Conservation (phyloP, 2,113 vertebrate genomes). For the Glaucomys volans region DNA sequence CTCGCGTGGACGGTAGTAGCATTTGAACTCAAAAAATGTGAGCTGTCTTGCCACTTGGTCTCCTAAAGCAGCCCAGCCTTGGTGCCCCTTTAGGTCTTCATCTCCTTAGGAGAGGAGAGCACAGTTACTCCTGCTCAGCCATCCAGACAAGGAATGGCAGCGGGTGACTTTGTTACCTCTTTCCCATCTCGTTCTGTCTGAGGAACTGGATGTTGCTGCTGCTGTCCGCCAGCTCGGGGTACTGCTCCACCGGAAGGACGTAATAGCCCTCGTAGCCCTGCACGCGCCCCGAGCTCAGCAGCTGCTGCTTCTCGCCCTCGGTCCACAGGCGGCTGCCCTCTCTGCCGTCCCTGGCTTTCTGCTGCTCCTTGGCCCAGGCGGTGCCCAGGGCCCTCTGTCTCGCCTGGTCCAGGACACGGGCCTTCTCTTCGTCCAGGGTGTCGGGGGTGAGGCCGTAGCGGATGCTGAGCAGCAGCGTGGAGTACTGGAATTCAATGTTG, state of each 20-base stretch:
- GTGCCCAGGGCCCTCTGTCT: conserved; percentile 94
- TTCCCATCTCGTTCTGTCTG: conserved; percentile 99
- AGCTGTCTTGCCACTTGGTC: conserved; percentile 89
- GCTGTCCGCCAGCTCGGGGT: conserved; percentile 99
- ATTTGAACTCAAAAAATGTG: conserved; percentile 92
- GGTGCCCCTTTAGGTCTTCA: conserved; percentile 95
- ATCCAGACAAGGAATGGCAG: conserved; percentile 90
- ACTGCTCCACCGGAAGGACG: conserved; percentile 98
- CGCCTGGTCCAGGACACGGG: conserved; percentile 95
- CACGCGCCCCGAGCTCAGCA: conserved; percentile 94
- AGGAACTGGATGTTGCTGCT: conserved; percentile 99
- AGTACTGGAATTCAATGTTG: conserved; percentile 94
- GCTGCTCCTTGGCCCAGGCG: conserved; percentile 97
- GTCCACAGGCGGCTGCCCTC: conserved; percentile 98
- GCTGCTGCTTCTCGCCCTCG: conserved; percentile 98
- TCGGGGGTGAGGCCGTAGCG: conserved; percentile 96
- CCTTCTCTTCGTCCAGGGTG: conserved; percentile 96
- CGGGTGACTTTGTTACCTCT: conserved; percentile 97
- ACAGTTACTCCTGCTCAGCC: conserved; percentile 90
- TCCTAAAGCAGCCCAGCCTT: conserved; percentile 95
- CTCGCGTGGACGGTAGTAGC: conserved; percentile 85
- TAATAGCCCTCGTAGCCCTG: conserved; percentile 99
- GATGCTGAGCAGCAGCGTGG: conserved; percentile 93
- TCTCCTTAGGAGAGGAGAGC: conserved; percentile 97
- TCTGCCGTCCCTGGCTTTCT: conserved; percentile 94